These are phyloP conservation scores for Riptortus pedestris DNA, from an alignment of 1,140 invertebrate genomes.

Conservation along the genomic window DNA sequence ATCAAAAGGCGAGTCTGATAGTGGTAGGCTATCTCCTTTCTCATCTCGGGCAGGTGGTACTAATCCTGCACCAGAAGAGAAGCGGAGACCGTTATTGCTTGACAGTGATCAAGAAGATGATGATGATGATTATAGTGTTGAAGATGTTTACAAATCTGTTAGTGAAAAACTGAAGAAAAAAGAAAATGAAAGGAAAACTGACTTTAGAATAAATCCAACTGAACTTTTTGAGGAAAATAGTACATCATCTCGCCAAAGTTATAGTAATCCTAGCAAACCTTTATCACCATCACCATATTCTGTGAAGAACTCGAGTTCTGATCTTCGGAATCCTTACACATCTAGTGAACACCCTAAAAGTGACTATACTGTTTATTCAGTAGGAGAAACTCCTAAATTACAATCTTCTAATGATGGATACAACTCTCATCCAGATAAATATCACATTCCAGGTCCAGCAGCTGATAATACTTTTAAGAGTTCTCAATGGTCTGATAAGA, in stretches of 20 bases:
- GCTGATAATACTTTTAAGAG: background rate
- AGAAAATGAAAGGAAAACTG: constrained; percentile 1
- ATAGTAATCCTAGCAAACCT: background rate
- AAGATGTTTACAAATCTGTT: constrained; percentile 54
- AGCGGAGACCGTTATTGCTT: constrained; percentile 38
- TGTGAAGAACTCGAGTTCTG: background rate
- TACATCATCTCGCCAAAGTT: constrained; percentile 4
- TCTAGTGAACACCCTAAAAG: no score
- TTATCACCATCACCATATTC: background rate
- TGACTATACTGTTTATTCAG: constrained; percentile 10
- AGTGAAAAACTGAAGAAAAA: constrained; percentile 47
- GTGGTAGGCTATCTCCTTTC: constrained; percentile 39
- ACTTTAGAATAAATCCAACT: background rate
- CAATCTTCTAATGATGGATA: background rate
- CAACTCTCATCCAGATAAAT: background rate
- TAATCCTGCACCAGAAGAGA: constrained; percentile 39
- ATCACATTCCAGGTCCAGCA: background rate
- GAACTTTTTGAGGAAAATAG: constrained; percentile 2
- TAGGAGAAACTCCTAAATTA: background rate
- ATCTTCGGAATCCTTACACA: no score
- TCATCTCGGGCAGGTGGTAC: constrained; percentile 37
- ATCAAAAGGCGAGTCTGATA: constrained; percentile 29
- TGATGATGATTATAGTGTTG: constrained; percentile 56
- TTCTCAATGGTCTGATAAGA: background rate
- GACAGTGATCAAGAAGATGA: constrained; percentile 42